Evolutionary conservation across 2,797 vertebrate species (phyloP), one percentile per base, ranked within the genome.

Genomic region (Merluccius polli): DNA sequence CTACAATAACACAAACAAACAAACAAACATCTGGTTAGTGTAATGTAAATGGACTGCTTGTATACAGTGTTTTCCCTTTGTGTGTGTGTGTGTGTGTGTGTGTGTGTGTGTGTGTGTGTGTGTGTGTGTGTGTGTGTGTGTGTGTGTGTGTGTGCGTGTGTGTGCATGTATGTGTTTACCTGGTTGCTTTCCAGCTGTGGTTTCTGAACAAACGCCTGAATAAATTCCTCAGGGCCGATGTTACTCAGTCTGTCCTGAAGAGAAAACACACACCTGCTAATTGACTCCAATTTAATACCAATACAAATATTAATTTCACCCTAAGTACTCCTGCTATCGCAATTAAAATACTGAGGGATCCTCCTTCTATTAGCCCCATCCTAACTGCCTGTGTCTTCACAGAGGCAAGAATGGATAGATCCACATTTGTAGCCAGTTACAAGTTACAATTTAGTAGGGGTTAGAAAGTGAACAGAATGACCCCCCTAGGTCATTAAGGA

Each of bases 221-320:
- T 93, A 70, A 99, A 98, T 83, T 99, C 97, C 86, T 99, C 97
- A 2, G 97, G 96, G 79, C 97, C 97, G 10, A 99, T 98, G 86
- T 98, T 97, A 88, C 95, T 95, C 76, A 99, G 93, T 76, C 96
- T 92, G 87, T 99, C 97, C 97, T 99, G 89, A 85, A 93, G 11
- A 31, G 65, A 31, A 31, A 31, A 31, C 24, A 68, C 24, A 16
- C 12, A 31, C 3, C 24, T 16, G 24, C n/a, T 67, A 48, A 78
- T 70, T 70, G 15, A 75, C 44, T 68, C 32, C 35, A 3, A 63
- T 68, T 65, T 44, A 73, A 35, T 52, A 21, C 27, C 70, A 35
- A 73, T 29, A 52, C 81, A 74, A 18, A 31, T 27, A 70, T 16
- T 12, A 1, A 70, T 70, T 70, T 32, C 15, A 70, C 68, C 68